A percentile compares a stretch with the other conserved stretches of the same genome.
phyloP scores from a whole-genome alignment of 2,113 vertebrate species.

The Gymnocephalus cernua region DNA sequence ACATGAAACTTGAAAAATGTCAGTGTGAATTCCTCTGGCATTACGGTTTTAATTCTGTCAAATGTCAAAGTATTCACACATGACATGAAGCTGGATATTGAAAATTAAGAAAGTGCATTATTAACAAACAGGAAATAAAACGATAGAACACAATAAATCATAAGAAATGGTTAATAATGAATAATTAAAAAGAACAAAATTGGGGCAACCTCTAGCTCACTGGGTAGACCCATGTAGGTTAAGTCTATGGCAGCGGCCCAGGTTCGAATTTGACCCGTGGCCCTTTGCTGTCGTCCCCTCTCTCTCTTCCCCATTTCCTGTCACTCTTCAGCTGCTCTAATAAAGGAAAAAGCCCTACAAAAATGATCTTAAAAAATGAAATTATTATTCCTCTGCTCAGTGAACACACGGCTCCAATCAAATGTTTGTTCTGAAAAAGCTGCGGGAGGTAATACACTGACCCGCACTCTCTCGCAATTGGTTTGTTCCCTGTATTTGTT shows the following conservation, averaged over 20 bases:
- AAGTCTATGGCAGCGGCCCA: too few relatives aligned
- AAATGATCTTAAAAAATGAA: too few relatives aligned
- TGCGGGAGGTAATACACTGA: background rate
- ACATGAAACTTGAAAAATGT: slow-evolving; percentile 4
- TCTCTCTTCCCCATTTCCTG: too few relatives aligned
- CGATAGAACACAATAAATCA: background rate
- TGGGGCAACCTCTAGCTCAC: too few relatives aligned
- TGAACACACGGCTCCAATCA: background rate
- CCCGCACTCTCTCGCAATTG: background rate
- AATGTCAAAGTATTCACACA: background rate
- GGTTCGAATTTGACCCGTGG: too few relatives aligned
- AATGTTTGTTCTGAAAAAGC: background rate
- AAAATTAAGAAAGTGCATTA: background rate
- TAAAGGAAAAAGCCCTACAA: too few relatives aligned
- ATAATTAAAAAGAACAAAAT: background rate
- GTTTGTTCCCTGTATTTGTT: slow-evolving; percentile 3
- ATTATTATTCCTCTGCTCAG: background rate
- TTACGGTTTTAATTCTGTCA: background rate
- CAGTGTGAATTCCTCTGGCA: background rate
- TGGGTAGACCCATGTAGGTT: too few relatives aligned
- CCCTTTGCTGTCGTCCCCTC: too few relatives aligned
- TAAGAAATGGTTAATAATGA: background rate
- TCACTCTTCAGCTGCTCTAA: too few relatives aligned
- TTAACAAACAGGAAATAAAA: background rate
- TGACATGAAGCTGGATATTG: background rate